A percentile compares a stretch with the other conserved stretches of the same genome.
Conservation (phyloP, 2,888 invertebrate species). For the Clepsis dumicolana region DNA sequence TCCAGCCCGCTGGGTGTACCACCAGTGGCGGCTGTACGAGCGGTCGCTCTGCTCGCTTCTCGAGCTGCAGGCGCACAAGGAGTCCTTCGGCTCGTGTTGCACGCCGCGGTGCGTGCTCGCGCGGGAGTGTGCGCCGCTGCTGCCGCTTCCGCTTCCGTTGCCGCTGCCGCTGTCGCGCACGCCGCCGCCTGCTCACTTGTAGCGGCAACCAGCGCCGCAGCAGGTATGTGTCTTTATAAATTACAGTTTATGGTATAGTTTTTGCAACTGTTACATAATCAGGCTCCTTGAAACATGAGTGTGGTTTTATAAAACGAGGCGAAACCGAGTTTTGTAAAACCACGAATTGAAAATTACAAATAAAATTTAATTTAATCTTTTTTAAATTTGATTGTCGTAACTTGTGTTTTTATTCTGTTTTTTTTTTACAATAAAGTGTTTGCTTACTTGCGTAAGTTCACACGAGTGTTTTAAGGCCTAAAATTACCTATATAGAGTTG, state of each 20-base stretch:
- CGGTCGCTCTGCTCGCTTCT: slow-evolving; percentile 77
- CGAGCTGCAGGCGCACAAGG: slow-evolving; percentile 76
- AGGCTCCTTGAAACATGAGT: no score
- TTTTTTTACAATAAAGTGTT: no score
- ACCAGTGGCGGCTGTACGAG: slow-evolving; percentile 81
- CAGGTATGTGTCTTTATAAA: slow-evolving; percentile 54
- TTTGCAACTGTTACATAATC: no score
- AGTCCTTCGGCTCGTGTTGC: slow-evolving; percentile 73
- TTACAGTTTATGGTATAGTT: neutral
- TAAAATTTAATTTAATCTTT: no score
- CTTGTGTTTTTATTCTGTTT: no score
- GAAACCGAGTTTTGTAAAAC: no score
- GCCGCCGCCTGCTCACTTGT: slow-evolving; percentile 83
- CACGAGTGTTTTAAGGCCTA: no score
- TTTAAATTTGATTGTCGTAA: no score
- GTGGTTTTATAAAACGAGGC: no score
- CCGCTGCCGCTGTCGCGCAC: slow-evolving; percentile 75
- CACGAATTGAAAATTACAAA: no score
- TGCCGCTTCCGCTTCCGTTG: slow-evolving; percentile 75
- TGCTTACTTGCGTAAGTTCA: no score
- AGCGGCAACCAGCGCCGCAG: slow-evolving; percentile 77
- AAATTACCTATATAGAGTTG: no score
- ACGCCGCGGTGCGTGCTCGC: slow-evolving; percentile 76
- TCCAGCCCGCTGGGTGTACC: slow-evolving; percentile 78
- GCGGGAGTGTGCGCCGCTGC: slow-evolving; percentile 72